Base-by-base conservation (phyloP, 1,140 invertebrate species). In the Patella vulgata region DNA sequence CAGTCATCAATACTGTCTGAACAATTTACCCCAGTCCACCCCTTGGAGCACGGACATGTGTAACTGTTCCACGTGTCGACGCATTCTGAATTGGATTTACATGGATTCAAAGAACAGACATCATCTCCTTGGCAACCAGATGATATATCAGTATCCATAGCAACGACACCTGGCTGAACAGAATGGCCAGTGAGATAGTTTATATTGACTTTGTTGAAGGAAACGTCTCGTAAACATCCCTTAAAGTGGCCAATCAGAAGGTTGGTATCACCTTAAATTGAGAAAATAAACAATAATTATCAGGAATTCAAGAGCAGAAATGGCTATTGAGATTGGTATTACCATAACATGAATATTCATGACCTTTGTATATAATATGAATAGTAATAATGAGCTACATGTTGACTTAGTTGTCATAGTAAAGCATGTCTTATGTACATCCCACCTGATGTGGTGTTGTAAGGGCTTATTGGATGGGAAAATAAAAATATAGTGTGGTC, bases 71-170 rank as follows among this genome's bases (percentile, higher is more conserved):
- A 68, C 86, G 77, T 43, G 56, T 97, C 94, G 51, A 93, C 89
- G 77, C 95, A 98, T 43, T 56, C 66, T 6, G 93, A 94, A 0
- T 93, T 92, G 77, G 96, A 95, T 58, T 92, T 87, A 80, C 95
- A 98, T 0, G 94, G 94, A 81, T 93, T 91, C 36, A 91, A 92
- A 65, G 92, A 90, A 84, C 95, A 97, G 81, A 97, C 94, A 80
- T 97, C 92, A 78, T 96, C 93, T 84, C 75, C 96, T 43, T 61
- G 60, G 57, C 77, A 79, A 61, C 68, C 64, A 36, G 33, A 14
- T 8, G n/a, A 17, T 14, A 71, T 39, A 19, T 53, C 40, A 3
- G 40, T 58, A 14, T 59, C 57, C 11, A 40, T 52, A 39, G 71
- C 44, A 2, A 5, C 36, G 11, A 75, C 42, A 1, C 70, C 72